A percentile compares a stretch with the other conserved stretches of the same genome.
Conservation (phyloP, 2,797 vertebrate genomes). For the Psittacula echo region DNA sequence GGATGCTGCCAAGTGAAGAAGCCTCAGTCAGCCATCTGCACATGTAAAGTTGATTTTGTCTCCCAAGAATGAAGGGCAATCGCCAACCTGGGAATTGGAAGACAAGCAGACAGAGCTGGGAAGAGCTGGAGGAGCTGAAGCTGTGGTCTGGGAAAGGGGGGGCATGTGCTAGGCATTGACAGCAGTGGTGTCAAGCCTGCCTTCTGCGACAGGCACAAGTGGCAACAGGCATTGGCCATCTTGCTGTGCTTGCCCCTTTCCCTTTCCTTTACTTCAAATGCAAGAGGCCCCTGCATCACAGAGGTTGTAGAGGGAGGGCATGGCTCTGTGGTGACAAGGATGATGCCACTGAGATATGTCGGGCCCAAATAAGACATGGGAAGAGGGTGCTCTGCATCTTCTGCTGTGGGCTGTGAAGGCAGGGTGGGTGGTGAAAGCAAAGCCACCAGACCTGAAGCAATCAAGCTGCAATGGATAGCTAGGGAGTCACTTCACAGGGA, state of each 20-base stretch:
- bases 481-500: not conserved
- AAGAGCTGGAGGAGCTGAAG: not conserved
- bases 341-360: not conserved
- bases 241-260: not conserved
- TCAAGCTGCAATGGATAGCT: not conserved
- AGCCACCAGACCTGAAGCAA: not conserved
- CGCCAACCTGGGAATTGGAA: not conserved
- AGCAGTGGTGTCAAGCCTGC: not conserved
- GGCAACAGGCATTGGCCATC: accelerated
- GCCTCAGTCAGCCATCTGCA: not conserved
- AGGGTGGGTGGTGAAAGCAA: not conserved
- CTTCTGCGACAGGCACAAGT: not conserved
- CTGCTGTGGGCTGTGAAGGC: not conserved
- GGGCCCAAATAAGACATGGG: too few relatives aligned
- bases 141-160: not conserved
- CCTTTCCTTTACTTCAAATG: not conserved
- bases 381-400: not conserved
- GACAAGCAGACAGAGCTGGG: not conserved
- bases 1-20: not conserved
- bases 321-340: accelerated
- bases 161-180: not conserved
- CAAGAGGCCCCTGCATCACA: not conserved
- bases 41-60: not conserved
- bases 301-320: not conserved
- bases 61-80: not conserved